Evolutionary conservation across 2,888 invertebrate species (phyloP).

Genomic region (Latheticus oryzae): DNA sequence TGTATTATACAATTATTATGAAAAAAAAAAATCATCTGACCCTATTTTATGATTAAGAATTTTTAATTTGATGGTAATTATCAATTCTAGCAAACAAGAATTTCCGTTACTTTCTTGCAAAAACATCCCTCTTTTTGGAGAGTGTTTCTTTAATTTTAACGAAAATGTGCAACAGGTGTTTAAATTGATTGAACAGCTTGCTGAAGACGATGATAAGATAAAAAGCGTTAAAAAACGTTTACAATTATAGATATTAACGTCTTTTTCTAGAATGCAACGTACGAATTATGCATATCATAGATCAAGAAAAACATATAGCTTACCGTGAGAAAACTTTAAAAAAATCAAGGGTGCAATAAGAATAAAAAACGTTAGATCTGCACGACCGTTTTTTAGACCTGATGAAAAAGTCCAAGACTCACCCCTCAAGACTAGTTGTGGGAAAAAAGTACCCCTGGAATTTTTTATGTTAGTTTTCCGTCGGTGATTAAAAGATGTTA

Average conservation of each 20-base stretch:
- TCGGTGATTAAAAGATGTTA: slow-evolving; percentile 56
- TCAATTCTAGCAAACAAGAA: no score
- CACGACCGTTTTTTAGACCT: slow-evolving; percentile 55
- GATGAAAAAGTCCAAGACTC: slow-evolving; percentile 49
- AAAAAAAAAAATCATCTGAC: no score
- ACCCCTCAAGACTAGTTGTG: slow-evolving; percentile 54
- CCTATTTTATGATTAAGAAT: no score
- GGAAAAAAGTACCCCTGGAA: slow-evolving; percentile 56
- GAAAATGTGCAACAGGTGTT: slow-evolving; percentile 44
- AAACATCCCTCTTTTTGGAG: slow-evolving; percentile 27
- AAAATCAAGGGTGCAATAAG: slow-evolving; percentile 43
- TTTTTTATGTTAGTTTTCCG: slow-evolving; percentile 47
- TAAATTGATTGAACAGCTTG: slow-evolving; percentile 42
- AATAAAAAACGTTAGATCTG: slow-evolving; percentile 52
- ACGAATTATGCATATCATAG: slow-evolving; percentile 43
- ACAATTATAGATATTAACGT: slow-evolving; percentile 27
- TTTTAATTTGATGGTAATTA: no score
- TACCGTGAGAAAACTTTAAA: slow-evolving; percentile 56
- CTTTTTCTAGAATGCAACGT: slow-evolving; percentile 33
- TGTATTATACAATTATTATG: no score
- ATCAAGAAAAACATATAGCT: slow-evolving; percentile 50
- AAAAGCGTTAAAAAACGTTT: slow-evolving; percentile 20
- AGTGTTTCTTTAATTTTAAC: slow-evolving; percentile 38
- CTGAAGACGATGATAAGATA: slow-evolving; percentile 36
- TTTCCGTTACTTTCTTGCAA: no score